Evolutionary conservation across 2,888 invertebrate species (phyloP).

Genomic region (Himalopsyche japonica): DNA sequence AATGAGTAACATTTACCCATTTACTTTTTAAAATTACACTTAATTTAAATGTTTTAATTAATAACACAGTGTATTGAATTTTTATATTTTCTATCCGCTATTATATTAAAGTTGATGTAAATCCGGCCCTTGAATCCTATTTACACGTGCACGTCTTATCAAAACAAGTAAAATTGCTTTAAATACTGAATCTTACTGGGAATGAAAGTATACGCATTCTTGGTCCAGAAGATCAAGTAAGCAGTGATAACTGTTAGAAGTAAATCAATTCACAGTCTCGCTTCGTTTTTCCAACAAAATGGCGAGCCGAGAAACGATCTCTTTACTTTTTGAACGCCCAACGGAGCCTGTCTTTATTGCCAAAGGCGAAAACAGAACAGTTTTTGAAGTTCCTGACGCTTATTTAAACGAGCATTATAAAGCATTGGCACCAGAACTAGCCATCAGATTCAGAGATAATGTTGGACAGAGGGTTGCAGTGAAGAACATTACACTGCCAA

Average conservation of each 20-base stretch:
- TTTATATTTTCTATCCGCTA: too few relatives aligned
- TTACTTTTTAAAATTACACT: too few relatives aligned
- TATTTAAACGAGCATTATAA: slow-evolving; percentile 54
- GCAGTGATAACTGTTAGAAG: not conserved
- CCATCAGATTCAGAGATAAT: slow-evolving; percentile 62
- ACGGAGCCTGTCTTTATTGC: slow-evolving; percentile 67
- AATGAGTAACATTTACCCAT: too few relatives aligned
- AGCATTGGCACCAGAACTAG: slow-evolving; percentile 48
- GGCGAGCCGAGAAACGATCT: slow-evolving; percentile 49
- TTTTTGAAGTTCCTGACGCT: slow-evolving; percentile 60
- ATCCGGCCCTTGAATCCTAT: not conserved
- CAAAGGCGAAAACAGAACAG: slow-evolving; percentile 59
- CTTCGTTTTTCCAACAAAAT: not conserved
- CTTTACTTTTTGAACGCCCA: slow-evolving; percentile 66
- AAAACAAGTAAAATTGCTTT: not conserved
- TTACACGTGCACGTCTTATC: not conserved
- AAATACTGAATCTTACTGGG: not conserved
- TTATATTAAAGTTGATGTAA: not conserved
- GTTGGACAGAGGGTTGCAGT: slow-evolving; percentile 60
- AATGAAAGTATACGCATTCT: not conserved
- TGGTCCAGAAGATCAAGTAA: not conserved
- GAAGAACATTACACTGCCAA: slow-evolving; percentile 65
- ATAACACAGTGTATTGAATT: too few relatives aligned
- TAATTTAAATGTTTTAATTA: too few relatives aligned
- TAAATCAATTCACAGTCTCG: not conserved